phyloP scores from a whole-genome alignment of 2,797 vertebrate species.

The Cynopterus sphinx region DNA sequence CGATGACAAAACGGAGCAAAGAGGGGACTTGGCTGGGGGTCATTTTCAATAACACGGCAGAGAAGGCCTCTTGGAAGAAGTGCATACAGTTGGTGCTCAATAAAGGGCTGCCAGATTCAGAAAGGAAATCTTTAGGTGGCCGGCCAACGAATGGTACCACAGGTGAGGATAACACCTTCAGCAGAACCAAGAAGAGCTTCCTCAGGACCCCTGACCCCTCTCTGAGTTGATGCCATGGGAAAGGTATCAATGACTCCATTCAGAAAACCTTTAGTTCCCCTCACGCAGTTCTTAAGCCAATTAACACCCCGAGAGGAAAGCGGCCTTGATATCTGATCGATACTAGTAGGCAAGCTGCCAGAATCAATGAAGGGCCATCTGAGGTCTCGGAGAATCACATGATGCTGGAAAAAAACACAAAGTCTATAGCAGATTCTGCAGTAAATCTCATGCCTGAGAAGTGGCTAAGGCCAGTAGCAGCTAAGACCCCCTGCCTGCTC shows the following conservation, averaged over 20 bases:
- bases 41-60: background rate
- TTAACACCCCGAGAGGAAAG: background rate
- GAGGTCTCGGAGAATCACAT: background rate
- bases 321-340: background rate
- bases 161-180: background rate
- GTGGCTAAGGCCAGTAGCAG: too few species aligned
- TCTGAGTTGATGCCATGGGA: background rate
- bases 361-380: background rate
- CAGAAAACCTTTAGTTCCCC: background rate
- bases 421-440: background rate
- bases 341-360: background rate
- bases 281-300: background rate
- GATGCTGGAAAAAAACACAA: background rate
- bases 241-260: background rate
- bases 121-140: background rate
- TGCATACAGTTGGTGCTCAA: background rate
- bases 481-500: background rate
- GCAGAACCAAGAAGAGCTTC: background rate
- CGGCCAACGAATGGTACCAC: background rate
- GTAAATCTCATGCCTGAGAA: background rate
- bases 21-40: background rate
- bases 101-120: background rate
- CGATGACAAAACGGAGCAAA: background rate
- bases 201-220: background rate
- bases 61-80: background rate